Evolutionary conservation across 2,797 vertebrate genomes (phyloP), one percentile per base, ranked within the genome.

Genomic region (Furcifer pardalis): DNA sequence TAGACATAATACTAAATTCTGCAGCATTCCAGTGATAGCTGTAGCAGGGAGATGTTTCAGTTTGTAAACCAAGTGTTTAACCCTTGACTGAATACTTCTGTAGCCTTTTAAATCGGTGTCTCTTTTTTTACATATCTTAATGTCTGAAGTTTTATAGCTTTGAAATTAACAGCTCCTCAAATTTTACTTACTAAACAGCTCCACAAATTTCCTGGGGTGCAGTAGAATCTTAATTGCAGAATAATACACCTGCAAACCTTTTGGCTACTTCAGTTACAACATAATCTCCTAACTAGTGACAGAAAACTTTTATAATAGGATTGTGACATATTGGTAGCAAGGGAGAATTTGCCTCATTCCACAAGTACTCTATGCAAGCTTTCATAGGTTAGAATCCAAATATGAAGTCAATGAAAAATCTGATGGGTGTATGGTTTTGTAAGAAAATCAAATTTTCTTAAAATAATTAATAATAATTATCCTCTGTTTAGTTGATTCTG

Each of bases 381-480:
- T 27, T 56, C 52, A 25, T 59, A 56, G 32, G 32, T 66, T 56
- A 5, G 19, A 56, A 56, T 56, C 52, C n/a, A 27, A 23, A 4
- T 52, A 8, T 80, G 35, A 68, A 8, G 35, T 62, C 30, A 73
- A 23, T 35, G 37, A 42, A 44, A 23, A 27, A 1, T 77, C 17
- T 59, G 10, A 77, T 27, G 5, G 40, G 59, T 71, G n/a, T 42
- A 5, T 56, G 19, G 72, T 17, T 88, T 81, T 2, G 83, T 84
- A 76, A 91, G 84, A 46, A 89, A 76, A 66, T 59, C 91, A 86
- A 42, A 1, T 88, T 89, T 91, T 87, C 89, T 93, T 90, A 56
- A 56, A 15, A 56, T 4, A 56, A 49, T 49, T 49, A 49, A 56
- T 19, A 23, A 23, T 56, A 19, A 56, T 56, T 56, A 56, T 56